Conservation (phyloP, 2,113 vertebrate species). For the Mesitornis unicolor region DNA sequence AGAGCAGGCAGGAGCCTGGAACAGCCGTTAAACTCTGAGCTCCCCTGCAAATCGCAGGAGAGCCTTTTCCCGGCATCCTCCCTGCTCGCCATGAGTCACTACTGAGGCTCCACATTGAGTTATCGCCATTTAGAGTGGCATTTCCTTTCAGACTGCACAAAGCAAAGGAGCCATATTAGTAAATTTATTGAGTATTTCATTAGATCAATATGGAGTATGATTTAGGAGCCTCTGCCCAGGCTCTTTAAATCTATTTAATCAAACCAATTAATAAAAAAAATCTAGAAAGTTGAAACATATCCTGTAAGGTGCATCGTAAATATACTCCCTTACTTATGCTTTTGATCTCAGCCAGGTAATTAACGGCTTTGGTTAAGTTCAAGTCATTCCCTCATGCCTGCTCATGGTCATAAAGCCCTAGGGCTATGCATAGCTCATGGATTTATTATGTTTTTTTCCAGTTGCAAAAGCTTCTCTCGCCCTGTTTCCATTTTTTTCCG, state of each 20-base stretch:
- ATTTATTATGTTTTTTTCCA: slow-evolving; percentile 79
- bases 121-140: slow-evolving; percentile 76
- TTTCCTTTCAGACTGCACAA: slow-evolving; percentile 79
- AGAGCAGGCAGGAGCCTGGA: not conserved
- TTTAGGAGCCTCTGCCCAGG: slow-evolving; percentile 76
- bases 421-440: slow-evolving; percentile 70
- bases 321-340: slow-evolving; percentile 76
- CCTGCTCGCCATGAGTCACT: slow-evolving; percentile 71
- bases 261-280: slow-evolving; percentile 85
- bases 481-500: slow-evolving; percentile 19
- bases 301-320: slow-evolving; percentile 81
- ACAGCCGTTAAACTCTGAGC: slow-evolving; percentile 18
- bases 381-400: slow-evolving; percentile 77
- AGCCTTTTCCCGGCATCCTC: slow-evolving; percentile 57
- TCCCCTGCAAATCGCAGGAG: slow-evolving; percentile 33
- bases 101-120: slow-evolving; percentile 71
- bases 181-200: slow-evolving; percentile 86
- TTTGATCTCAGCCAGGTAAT: slow-evolving; percentile 84
- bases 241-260: slow-evolving; percentile 86
- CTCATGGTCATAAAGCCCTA: slow-evolving; percentile 74
- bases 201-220: slow-evolving; percentile 84
- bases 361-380: slow-evolving; percentile 81
- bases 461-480: slow-evolving; percentile 65
- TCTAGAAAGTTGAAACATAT: slow-evolving; percentile 77
- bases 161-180: slow-evolving; percentile 79